Evolutionary conservation across 2,888 invertebrate species (phyloP).

Genomic region (Tipula lateralis): DNA sequence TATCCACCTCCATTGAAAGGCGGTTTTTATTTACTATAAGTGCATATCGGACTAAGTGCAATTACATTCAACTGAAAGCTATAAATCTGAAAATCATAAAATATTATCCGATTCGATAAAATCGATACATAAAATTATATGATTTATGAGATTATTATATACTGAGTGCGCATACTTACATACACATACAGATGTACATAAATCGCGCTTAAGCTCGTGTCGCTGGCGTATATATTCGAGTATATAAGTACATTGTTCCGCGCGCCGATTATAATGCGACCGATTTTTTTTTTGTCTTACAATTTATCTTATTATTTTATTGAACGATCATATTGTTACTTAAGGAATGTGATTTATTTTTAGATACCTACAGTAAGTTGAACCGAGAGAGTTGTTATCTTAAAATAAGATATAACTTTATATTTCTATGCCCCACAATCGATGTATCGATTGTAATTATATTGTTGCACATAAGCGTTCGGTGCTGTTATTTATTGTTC

Average conservation of each 20-base stretch:
- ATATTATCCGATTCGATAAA: background rate
- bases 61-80: background rate
- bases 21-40: background rate
- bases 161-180: background rate
- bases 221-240: background rate
- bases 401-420: background rate
- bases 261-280: background rate
- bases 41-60: background rate
- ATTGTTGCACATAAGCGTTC: background rate
- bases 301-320: constrained; percentile 24
- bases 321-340: background rate
- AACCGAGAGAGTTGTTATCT: background rate
- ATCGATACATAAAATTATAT: background rate
- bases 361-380: background rate
- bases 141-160: constrained; percentile 14
- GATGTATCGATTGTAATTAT: background rate
- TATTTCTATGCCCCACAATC: background rate
- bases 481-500: background rate
- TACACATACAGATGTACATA: background rate
- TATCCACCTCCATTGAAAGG: background rate
- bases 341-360: background rate
- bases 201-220: background rate
- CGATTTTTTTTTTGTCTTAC: background rate
- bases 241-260: background rate
- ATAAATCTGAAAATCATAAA: background rate